Evolutionary conservation across 2,797 vertebrate genomes (phyloP).

Genomic region (Myotis planiceps): DNA sequence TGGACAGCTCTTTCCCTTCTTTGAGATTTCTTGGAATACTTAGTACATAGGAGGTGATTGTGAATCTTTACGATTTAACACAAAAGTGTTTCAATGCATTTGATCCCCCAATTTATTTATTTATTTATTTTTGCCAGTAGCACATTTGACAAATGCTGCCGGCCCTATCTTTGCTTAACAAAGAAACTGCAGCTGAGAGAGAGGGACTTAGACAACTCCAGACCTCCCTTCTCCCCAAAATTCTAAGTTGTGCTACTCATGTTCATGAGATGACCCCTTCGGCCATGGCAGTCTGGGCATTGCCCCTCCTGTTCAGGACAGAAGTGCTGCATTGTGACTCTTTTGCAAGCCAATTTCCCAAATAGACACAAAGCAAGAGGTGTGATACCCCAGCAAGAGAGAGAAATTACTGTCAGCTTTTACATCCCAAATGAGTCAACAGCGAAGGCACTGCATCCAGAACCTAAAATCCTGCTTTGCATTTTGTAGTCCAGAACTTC

Average conservation of each 20-base stretch:
- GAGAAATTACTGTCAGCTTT: not conserved
- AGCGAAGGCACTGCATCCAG: not conserved
- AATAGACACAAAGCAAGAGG: not conserved
- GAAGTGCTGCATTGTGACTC: not conserved
- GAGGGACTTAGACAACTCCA: not conserved
- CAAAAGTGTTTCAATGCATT: not conserved
- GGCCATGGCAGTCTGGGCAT: not conserved
- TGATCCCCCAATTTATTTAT: not conserved
- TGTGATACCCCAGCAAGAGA: not conserved
- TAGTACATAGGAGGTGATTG: not conserved
- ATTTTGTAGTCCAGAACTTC: conserved; percentile 59
- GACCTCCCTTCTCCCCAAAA: not conserved
- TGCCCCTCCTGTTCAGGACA: not conserved
- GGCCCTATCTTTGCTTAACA: not conserved
- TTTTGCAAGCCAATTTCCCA: not conserved
- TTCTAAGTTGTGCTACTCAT: not conserved
- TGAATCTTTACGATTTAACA: not conserved
- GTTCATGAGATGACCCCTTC: not conserved
- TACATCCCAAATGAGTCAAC: not conserved
- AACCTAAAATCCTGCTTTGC: conserved; percentile 16
- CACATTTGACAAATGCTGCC: not conserved
- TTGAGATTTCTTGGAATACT: not conserved
- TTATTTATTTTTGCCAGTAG: not conserved
- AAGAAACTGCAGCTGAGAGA: not conserved
- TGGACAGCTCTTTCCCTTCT: not conserved